phyloP scores from a whole-genome alignment of 37 sponge, comb jelly and placozoan genomes.

The Ephydatia muelleri region DNA sequence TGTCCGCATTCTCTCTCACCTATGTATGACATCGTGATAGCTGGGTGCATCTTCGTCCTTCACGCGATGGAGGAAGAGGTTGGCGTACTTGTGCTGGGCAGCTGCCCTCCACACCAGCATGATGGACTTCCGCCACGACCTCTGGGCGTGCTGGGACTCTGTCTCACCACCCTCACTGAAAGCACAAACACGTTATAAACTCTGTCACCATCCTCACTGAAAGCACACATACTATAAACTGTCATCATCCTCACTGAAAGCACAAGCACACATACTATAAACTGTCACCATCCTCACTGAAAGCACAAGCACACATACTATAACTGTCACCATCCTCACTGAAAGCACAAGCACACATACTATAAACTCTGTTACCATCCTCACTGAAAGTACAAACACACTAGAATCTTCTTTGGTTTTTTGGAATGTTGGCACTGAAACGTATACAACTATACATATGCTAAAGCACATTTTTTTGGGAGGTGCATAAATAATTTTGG shows the following conservation, averaged over 20 bases:
- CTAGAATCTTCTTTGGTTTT: no score
- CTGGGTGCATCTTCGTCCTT: conserved; percentile 96
- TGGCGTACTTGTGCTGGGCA: conserved; percentile 96
- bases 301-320: no score
- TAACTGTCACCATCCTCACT: conserved; percentile 45
- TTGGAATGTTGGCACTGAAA: no score
- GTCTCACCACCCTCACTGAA: conserved; percentile 35
- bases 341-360: not conserved
- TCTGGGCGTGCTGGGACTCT: conserved; percentile 34
- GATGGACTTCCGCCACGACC: conserved; percentile 87
- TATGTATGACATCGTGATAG: conserved; percentile 75
- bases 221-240: not conserved
- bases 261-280: no score
- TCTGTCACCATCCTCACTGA: not conserved
- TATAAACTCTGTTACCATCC: not conserved
- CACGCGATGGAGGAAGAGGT: conserved; percentile 94
- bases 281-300: no score
- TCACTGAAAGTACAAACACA: not conserved
- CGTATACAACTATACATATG: no score
- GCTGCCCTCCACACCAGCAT: conserved; percentile 93
- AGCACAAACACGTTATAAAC: conserved; percentile 4
- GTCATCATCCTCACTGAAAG: no score
- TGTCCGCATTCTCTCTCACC: conserved; percentile 29
- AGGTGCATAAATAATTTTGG: no score
- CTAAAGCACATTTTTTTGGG: no score